phyloP scores from a whole-genome alignment of 2,888 invertebrate species.

The Ferrisia virgata region DNA sequence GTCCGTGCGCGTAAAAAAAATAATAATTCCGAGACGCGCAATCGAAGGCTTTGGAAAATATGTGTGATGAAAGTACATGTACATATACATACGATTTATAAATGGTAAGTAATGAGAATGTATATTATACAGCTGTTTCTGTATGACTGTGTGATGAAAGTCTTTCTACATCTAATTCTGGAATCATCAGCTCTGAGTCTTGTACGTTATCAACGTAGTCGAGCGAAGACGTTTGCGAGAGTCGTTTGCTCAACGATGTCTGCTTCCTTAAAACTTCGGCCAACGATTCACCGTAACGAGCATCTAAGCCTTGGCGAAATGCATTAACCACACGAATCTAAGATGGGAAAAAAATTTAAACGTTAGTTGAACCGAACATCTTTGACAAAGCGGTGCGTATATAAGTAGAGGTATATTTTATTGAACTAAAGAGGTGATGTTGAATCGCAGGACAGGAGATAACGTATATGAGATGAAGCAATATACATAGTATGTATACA shows the following conservation, averaged over 20 bases:
- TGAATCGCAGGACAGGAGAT: background rate
- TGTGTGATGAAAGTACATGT: constrained; percentile 13
- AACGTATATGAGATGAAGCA: background rate
- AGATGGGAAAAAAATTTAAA: constrained; percentile 53
- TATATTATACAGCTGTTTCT: constrained; percentile 81
- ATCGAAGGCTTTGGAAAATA: background rate
- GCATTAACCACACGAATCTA: constrained; percentile 99
- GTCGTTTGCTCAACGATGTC: constrained; percentile 85
- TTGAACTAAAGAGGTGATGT: background rate
- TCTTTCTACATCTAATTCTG: constrained; percentile 88
- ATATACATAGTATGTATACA: background rate
- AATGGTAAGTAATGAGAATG: background rate
- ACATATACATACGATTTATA: no score
- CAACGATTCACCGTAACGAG: constrained; percentile 84
- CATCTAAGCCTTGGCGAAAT: constrained; percentile 98
- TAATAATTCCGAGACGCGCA: background rate
- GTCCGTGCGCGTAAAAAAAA: background rate
- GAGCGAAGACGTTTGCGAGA: constrained; percentile 87
- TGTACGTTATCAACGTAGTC: constrained; percentile 87
- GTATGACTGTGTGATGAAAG: constrained; percentile 91
- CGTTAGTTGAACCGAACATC: background rate
- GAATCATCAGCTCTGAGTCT: constrained; percentile 76
- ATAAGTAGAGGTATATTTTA: background rate
- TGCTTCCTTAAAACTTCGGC: constrained; percentile 92
- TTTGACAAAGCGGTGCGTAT: background rate